These are phyloP conservation scores for Sorex araneus DNA, from an alignment of 2,113 vertebrate species.

Conservation along the genomic window DNA sequence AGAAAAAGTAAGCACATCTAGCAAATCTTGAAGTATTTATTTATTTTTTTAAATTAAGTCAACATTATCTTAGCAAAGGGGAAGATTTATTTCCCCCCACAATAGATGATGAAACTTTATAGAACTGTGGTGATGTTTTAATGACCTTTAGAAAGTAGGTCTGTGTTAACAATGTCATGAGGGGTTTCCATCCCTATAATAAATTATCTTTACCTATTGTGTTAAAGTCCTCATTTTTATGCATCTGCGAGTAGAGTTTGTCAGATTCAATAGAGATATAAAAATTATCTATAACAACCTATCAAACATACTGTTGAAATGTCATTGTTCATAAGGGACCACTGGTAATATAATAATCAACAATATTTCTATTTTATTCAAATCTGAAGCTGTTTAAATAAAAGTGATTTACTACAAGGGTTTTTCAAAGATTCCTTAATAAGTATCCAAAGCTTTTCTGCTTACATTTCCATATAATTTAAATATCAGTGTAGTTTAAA, in stretches of 20 bases:
- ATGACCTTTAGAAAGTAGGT: not conserved
- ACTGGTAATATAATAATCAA: slow-evolving; percentile 13
- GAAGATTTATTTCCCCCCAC: not conserved
- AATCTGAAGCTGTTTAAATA: slow-evolving; percentile 41
- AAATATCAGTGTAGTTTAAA: slow-evolving; percentile 62
- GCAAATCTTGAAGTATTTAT: not conserved
- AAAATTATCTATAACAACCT: not conserved
- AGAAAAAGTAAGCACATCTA: not conserved
- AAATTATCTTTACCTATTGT: not conserved
- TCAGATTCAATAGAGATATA: not conserved
- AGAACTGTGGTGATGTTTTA: not conserved
- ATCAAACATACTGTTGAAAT: not conserved
- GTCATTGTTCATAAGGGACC: not conserved
- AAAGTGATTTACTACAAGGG: slow-evolving; percentile 25
- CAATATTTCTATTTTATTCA: slow-evolving; percentile 52
- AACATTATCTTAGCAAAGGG: not conserved
- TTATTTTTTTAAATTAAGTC: not conserved
- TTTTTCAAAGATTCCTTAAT: slow-evolving; percentile 52
- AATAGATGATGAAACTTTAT: not conserved
- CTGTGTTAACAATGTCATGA: not conserved
- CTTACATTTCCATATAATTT: slow-evolving; percentile 62
- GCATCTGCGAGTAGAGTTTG: not conserved
- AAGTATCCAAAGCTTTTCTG: slow-evolving; percentile 24
- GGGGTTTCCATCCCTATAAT: not conserved
- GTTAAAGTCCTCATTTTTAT: not conserved